Base-by-base conservation (phyloP, 2,797 vertebrate species). In the Bothrops alternatus region DNA sequence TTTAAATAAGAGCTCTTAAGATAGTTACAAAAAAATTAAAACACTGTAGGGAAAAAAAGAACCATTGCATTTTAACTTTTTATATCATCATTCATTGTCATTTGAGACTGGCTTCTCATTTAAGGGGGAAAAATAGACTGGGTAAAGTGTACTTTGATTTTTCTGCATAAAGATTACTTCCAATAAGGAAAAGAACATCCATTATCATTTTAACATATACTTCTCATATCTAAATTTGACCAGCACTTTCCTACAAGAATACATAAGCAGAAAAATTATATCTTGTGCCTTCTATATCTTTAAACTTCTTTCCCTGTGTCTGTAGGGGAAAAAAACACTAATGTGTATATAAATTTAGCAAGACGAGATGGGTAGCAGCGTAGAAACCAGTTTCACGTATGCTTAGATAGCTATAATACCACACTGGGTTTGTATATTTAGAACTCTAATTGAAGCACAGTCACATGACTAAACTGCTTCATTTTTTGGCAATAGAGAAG, bases 401-500 rank as follows among this genome's bases (percentile, higher is more conserved):
- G 37, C 42, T 73, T 82, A 60, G 57, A 18, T 56, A 61, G n/a
- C 60, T 92, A 65, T 28, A 32, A 88, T 14, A 93, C 57, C 57
- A 57, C 11, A 65, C 53, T 90, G 28, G 26, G 16, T 47, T 82
- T 32, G 85, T 58, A 7, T 50, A 91, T 18, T 65, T 53, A 56
- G 20, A 47, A 91, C 26, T 63, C 25, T 42, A 65, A 47, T 10
- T 69, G 23, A 58, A 47, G 90, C 23, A 2, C 7, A 10, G 47
- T 50, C 94, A 10, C 88, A 5, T 89, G 69, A 93, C 86, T 47
- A 92, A 85, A 20, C 50, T 82, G 82, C 25, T 78, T 73, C 25
- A 86, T 6, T 60, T 91, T 92, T 87, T 94, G 92, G 95, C 93
- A 95, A 14, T 50, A 86, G 73, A 78, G 0, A 88, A 69, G 90